Base-by-base conservation (phyloP, 2,888 invertebrate genomes). In the Endotricha flammealis region DNA sequence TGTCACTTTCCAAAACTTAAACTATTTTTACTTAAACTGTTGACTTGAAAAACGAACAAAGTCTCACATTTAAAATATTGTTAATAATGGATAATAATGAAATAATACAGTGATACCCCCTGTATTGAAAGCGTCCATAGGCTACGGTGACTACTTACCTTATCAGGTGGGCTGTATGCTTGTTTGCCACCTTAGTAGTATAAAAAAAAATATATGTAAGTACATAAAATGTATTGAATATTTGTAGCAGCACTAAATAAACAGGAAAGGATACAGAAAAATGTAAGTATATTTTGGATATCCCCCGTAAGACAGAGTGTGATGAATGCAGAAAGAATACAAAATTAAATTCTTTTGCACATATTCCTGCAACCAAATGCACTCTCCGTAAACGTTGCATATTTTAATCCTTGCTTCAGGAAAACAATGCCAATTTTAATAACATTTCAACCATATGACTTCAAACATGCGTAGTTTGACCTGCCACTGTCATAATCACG, bases 341-440 rank as follows among this genome's bases (percentile, higher is more conserved):
- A 68, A 58, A 29, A 64, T 69, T 64, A 46, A 62, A 64, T 76
- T 79, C 46, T 78, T 74, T 80, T 81, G 85, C 85, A 82, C 85
- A 60, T 50, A 60, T 63, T 72, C 81, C 76, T 68, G 78, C 76
- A 75, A 80, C 74, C 75, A 74, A 35, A 68, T 57, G 83, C 85
- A 85, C 83, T 52, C 55, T 73, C 71, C 78, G 64, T 71, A 53
- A 71, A 69, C 57, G 64, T 73, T 70, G 69, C 71, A 67, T 74
- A 70, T 70, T 65, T 53, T 64, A 45, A 64, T 58, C 75, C 74
- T 74, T 60, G 81, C 82, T 81, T 82, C 55, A 72, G 83, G 83
- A 85, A 85, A 85, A 85, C 49, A 85, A 83, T 85, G 85, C 82
- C 81, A 85, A 85, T 85, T 85, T 85, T 85, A 78, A 72, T 58